A percentile compares a stretch with the other conserved stretches of the same genome.
Conservation (phyloP, 2,113 vertebrate species). For the Paratilapia polleni region DNA sequence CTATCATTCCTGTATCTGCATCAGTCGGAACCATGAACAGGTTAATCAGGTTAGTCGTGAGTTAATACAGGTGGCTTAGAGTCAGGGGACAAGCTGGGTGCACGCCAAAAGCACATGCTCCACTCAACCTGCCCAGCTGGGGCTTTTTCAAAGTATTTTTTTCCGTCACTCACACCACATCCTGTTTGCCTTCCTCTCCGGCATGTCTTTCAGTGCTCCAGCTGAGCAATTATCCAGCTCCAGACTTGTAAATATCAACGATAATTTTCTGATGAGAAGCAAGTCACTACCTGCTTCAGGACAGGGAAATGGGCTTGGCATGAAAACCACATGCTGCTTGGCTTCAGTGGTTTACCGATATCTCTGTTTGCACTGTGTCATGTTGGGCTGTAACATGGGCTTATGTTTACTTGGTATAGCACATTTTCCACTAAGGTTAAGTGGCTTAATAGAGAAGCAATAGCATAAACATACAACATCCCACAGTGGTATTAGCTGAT, state of each 20-base stretch:
- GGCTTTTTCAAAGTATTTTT: constrained; percentile 3
- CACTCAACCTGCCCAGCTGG: constrained; percentile 45
- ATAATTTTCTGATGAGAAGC: constrained; percentile 58
- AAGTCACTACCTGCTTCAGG: constrained; percentile 43
- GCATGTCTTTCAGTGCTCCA: constrained; percentile 70
- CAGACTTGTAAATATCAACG: constrained; percentile 59
- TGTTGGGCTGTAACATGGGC: neutral
- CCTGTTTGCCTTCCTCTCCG: constrained; percentile 67
- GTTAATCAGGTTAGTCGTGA: constrained; percentile 67
- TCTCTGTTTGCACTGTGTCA: constrained; percentile 23
- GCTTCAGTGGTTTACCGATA: constrained; percentile 8
- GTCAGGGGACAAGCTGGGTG: constrained; percentile 33
- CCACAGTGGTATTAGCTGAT: neutral
- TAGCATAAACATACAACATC: neutral
- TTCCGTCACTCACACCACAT: constrained; percentile 63
- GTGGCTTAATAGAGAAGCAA: constrained; percentile 3
- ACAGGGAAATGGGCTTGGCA: neutral
- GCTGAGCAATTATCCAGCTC: constrained; percentile 74
- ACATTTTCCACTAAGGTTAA: constrained; percentile 41
- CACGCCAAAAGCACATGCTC: constrained; percentile 31
- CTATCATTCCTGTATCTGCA: constrained; percentile 23
- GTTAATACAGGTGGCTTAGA: constrained; percentile 66
- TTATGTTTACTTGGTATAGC: constrained; percentile 27
- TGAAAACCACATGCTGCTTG: neutral
- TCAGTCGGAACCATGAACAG: constrained; percentile 49